A percentile compares a stretch with the other conserved stretches of the same genome.
phyloP scores from a whole-genome alignment of 2,888 invertebrate genomes.

The Chrysolina haemoptera region DNA sequence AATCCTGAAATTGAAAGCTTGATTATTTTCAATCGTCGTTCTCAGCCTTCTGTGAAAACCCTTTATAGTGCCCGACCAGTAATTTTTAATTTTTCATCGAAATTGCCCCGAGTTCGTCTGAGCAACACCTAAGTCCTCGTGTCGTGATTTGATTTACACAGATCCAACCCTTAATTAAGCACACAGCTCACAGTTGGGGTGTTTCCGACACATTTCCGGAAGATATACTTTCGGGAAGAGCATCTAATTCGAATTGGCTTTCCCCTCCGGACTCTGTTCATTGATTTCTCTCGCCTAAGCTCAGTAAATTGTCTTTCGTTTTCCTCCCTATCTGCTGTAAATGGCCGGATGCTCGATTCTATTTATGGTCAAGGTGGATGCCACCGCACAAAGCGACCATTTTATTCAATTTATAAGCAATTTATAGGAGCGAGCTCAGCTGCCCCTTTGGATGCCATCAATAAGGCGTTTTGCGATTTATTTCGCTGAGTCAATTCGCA shows the following conservation, averaged over 20 bases:
- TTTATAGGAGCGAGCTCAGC: conserved; percentile 40
- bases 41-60: too few relatives aligned
- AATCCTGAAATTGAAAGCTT: too few relatives aligned
- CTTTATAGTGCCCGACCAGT: too few relatives aligned
- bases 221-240: conserved; percentile 59
- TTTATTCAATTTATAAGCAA: conserved; percentile 51
- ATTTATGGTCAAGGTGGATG: conserved; percentile 56
- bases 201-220: conserved; percentile 63
- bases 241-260: conserved; percentile 65
- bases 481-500: background rate
- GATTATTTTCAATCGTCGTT: too few relatives aligned
- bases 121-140: conserved; percentile 11
- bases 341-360: conserved; percentile 49
- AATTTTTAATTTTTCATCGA: background rate
- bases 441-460: conserved; percentile 35
- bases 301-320: conserved; percentile 65
- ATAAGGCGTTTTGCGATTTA: conserved; percentile 30
- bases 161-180: conserved; percentile 22
- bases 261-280: conserved; percentile 61
- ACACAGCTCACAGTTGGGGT: conserved; percentile 24
- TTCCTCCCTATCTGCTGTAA: conserved; percentile 36
- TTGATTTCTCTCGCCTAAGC: conserved; percentile 68
- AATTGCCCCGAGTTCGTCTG: background rate
- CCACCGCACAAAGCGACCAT: conserved; percentile 48
- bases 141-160: conserved; percentile 22